Evolutionary conservation across 2,888 invertebrate genomes (phyloP), one percentile per base, ranked within the genome.

Genomic region (Drosophila recens): DNA sequence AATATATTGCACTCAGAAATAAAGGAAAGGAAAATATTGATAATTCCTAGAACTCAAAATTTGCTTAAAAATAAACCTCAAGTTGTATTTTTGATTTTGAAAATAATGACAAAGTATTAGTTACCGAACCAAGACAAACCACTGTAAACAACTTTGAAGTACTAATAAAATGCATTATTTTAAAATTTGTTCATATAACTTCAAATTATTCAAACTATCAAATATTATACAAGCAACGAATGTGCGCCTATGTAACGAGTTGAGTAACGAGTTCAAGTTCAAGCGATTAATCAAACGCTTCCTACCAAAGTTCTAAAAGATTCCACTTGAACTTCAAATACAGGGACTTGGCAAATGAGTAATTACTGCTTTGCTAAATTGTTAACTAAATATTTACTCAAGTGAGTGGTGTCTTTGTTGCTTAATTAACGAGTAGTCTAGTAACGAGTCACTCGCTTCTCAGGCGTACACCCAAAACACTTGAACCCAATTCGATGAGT

Each of bases 271-370:
- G 20, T 30, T 58, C 9, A 38, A 11, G 34, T 15, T 27, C 27
- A 46, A 51, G 17, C 20, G 33, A 33, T 33, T 42, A n/a, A 15
- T 10, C n/a, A 59, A 27, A 45, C 43, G 27, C 17, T 62, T 30
- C 40, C 33, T 51, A 33, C n/a, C n/a, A 4, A 33, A 59, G 49
- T 49, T 59, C 58, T 40, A 49, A 58, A n/a, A 15, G 23, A n/a
- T 23, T 13, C 27, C 49, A 17, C 49, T 48, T 58, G 20, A 33
- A 27, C 48, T 58, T 27, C 30, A 36, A 48, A 33, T 27, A 9
- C 15, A 17, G 38, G 48, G 58, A 38, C 17, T 48, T 13, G 40
- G 1, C 38, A 30, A 38, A 48, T 30, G 13, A 10, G 49, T 42
- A 51, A 51, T 59, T 30, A 49, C 20, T 59, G 40, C 2, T 9